Conservation (phyloP, 2,113 vertebrate species). For the Ahaetulla prasina region DNA sequence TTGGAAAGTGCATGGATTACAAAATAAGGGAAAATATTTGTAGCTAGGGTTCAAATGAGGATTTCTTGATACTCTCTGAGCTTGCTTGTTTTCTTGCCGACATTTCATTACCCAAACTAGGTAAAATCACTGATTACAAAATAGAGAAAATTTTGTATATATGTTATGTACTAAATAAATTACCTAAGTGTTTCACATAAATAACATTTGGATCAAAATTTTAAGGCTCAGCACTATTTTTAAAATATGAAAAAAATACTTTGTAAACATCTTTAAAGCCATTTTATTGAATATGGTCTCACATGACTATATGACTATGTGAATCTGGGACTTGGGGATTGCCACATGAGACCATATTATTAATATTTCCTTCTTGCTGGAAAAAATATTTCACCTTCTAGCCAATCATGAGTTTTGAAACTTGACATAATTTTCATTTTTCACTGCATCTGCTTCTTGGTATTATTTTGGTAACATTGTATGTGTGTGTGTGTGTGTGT, state of each 20-base stretch:
- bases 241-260: neutral
- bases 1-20: neutral
- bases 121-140: neutral
- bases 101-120: neutral
- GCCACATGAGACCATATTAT: neutral
- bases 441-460: neutral
- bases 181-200: neutral
- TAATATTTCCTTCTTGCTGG: neutral
- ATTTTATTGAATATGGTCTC: neutral
- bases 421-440: neutral
- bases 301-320: no score
- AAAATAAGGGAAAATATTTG: neutral
- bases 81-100: no score
- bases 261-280: neutral
- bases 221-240: neutral
- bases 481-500: neutral
- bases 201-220: neutral
- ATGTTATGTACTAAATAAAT: neutral
- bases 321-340: no score
- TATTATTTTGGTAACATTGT: no score
- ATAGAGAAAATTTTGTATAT: neutral
- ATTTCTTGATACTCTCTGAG: no score
- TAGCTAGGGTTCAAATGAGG: neutral
- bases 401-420: neutral
- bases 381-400: neutral